phyloP scores from a whole-genome alignment of 2,888 invertebrate genomes.

The Hipparchia sbordonii region DNA sequence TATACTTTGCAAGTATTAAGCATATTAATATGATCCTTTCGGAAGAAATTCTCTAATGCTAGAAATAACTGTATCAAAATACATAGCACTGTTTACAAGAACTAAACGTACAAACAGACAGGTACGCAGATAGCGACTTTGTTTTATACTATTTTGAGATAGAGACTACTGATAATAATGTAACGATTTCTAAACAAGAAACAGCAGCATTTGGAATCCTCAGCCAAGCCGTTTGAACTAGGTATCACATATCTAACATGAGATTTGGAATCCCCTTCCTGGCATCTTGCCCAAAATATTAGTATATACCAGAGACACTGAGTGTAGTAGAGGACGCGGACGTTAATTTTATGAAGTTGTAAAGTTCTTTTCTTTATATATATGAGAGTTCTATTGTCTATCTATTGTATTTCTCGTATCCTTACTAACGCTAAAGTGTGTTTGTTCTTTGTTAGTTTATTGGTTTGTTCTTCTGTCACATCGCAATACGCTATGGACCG shows the following conservation, averaged over 20 bases:
- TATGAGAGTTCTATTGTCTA: background rate
- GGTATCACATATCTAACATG: conserved; percentile 7
- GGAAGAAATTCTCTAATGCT: no score
- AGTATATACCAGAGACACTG: background rate
- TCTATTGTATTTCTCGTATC: background rate
- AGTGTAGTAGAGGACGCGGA: background rate
- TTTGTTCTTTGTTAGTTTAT: no score
- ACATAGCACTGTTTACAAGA: no score
- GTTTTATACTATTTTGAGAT: no score
- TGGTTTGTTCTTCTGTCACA: no score
- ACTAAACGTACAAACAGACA: no score
- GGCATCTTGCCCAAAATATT: conserved; percentile 1
- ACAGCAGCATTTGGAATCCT: background rate
- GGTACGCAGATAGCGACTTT: no score
- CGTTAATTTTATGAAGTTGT: conserved; percentile 10
- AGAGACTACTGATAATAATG: background rate
- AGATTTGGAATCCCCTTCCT: background rate
- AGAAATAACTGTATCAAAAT: no score
- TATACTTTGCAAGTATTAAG: no score
- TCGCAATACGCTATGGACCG: no score
- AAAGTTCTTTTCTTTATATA: conserved; percentile 8
- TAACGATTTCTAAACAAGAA: background rate
- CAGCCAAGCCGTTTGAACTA: background rate
- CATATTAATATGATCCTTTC: no score
- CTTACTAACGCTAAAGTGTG: no score